A percentile compares a stretch with the other conserved stretches of the same genome.
These are phyloP conservation scores for Scaptomyza polygonia DNA, from an alignment of 2,888 invertebrate species.

Conservation along the genomic window DNA sequence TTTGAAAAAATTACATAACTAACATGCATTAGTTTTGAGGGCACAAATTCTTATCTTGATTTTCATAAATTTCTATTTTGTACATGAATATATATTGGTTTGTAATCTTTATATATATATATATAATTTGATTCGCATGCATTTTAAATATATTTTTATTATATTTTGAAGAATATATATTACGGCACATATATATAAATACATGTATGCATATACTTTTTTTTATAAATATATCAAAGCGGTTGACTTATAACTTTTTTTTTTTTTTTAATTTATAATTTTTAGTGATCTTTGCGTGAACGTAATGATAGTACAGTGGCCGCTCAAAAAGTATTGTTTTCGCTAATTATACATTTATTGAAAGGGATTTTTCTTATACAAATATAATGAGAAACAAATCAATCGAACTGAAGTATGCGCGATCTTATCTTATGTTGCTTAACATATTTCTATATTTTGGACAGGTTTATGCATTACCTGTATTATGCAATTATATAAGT, in stretches of 20 bases:
- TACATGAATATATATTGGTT: constrained; percentile 50
- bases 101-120: constrained; percentile 12
- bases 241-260: constrained; percentile 20
- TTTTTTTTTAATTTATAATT: constrained; percentile 4
- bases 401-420: no score
- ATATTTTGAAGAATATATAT: constrained; percentile 8
- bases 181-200: constrained; percentile 11
- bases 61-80: constrained; percentile 51
- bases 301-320: constrained; percentile 22
- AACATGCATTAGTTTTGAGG: constrained; percentile 53
- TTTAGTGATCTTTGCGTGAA: constrained; percentile 15
- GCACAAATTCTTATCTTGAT: constrained; percentile 41
- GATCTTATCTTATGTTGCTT: no score
- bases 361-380: no score
- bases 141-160: constrained; percentile 25
- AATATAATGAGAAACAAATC: no score
- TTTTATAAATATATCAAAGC: constrained; percentile 24
- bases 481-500: no score
- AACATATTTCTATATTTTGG: no score
- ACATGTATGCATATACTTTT: constrained; percentile 11
- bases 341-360: no score
- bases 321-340: constrained; percentile 3
- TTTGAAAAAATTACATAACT: constrained; percentile 34
- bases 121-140: constrained; percentile 46
- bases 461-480: no score